Percentiles rank a stretch among this genome's conserved stretches.
phyloP scores from a whole-genome alignment of 2,888 invertebrate genomes.

The Abscondita cerata region DNA sequence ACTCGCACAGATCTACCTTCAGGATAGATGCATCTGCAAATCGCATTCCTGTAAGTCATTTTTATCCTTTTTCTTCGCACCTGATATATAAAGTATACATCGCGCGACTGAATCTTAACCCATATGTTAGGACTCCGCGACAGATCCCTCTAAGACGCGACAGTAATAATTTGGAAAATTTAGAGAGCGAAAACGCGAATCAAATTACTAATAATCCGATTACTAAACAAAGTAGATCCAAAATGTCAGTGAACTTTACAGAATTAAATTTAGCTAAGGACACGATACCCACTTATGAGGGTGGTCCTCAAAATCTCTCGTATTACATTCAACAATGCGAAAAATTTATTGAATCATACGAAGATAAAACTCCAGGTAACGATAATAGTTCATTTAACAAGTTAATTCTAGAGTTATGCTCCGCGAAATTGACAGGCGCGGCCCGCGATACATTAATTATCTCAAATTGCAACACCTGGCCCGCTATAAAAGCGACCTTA shows the following conservation, averaged over 20 bases:
- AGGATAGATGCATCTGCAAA: no score
- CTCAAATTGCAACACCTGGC: background rate
- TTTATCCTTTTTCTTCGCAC: no score
- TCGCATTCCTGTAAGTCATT: no score
- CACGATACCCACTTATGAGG: no score
- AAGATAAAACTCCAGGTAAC: background rate
- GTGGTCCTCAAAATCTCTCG: background rate
- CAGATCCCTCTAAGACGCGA: background rate
- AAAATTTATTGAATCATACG: background rate
- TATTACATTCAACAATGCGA: slow-evolving; percentile 7
- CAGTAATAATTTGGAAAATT: no score
- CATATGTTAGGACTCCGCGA: background rate
- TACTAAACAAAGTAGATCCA: no score
- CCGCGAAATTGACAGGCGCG: background rate
- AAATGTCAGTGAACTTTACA: background rate
- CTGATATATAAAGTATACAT: no score
- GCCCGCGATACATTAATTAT: background rate
- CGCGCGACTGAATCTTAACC: no score
- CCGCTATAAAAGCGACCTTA: background rate
- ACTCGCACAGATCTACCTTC: no score
- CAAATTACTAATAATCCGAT: background rate
- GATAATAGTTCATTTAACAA: slow-evolving; percentile 6
- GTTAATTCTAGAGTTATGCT: no score
- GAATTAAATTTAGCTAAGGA: slow-evolving; percentile 3
- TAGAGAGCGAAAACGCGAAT: background rate